Conservation (phyloP, 2,888 invertebrate species). For the Conchocele bisecta region DNA sequence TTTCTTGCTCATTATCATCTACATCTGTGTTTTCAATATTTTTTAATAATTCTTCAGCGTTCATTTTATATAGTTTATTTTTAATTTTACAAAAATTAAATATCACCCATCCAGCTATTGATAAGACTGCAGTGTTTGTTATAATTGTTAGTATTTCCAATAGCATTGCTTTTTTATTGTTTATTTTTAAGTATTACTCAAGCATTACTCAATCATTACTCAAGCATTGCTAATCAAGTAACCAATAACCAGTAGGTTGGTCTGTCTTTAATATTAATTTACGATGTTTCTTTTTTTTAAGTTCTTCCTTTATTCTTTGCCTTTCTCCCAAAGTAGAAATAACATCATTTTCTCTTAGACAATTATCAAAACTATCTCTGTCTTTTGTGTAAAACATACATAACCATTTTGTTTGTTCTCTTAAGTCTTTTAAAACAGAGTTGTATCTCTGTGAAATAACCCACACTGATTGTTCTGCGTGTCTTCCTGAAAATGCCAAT, state of each 20-base stretch:
- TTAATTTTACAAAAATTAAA: conserved; percentile 36
- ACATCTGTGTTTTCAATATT: neutral
- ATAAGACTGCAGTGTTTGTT: conserved; percentile 21
- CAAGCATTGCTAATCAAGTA: conserved; percentile 32
- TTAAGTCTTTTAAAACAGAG: conserved; percentile 48
- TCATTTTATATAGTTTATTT: conserved; percentile 40
- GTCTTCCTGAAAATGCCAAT: conserved; percentile 36
- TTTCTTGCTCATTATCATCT: conserved; percentile 21
- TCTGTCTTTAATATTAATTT: conserved; percentile 39
- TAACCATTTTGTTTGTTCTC: conserved; percentile 50
- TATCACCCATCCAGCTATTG: conserved; percentile 31
- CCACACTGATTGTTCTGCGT: conserved; percentile 19
- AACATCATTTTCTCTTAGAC: conserved; percentile 56
- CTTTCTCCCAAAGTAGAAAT: conserved; percentile 38
- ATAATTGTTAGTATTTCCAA: conserved; percentile 32
- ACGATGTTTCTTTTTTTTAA: conserved; percentile 36
- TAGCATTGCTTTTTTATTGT: conserved; percentile 27
- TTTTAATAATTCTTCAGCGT: conserved; percentile 34
- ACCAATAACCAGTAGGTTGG: conserved; percentile 22
- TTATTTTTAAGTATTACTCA: conserved; percentile 26
- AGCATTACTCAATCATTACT: conserved; percentile 17
- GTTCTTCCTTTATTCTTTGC: conserved; percentile 36
- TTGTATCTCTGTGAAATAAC: conserved; percentile 43
- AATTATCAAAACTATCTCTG: conserved; percentile 46
- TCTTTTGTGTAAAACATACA: conserved; percentile 52